Evolutionary conservation across 2,888 invertebrate genomes (phyloP).

Genomic region (Galeruca laticollis): DNA sequence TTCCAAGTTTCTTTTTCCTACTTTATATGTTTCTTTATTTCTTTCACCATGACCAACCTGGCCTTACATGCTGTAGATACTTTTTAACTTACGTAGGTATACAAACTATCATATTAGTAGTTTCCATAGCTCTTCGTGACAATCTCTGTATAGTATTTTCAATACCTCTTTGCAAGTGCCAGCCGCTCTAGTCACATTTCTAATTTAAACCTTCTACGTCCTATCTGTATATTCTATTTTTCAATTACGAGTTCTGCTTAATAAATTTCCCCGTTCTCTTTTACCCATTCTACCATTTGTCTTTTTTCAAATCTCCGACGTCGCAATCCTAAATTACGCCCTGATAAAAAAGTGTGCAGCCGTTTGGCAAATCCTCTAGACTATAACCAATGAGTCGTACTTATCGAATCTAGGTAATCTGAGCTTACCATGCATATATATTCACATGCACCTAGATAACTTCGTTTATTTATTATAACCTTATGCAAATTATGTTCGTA

Average conservation of each 20-base stretch:
- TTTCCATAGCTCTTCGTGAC: too few relatives aligned
- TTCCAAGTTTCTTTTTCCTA: too few relatives aligned
- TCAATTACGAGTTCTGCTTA: not conserved
- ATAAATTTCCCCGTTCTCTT: not conserved
- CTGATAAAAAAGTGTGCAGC: conserved; percentile 18
- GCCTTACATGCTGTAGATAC: too few relatives aligned
- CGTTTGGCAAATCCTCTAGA: conserved; percentile 35
- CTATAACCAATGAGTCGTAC: conserved; percentile 43
- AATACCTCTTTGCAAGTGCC: too few relatives aligned
- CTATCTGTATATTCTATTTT: too few relatives aligned
- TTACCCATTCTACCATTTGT: not conserved
- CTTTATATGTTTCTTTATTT: too few relatives aligned
- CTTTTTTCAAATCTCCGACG: not conserved
- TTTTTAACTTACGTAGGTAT: too few relatives aligned
- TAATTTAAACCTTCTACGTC: too few relatives aligned
- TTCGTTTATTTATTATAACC: conserved; percentile 65
- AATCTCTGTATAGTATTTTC: too few relatives aligned
- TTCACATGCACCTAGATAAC: conserved; percentile 62
- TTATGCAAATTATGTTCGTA: conserved; percentile 65
- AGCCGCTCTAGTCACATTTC: too few relatives aligned
- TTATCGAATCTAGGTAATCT: conserved; percentile 64
- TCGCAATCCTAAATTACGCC: conserved; percentile 17
- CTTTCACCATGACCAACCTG: too few relatives aligned
- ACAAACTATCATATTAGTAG: too few relatives aligned
- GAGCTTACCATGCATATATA: conserved; percentile 59